These are phyloP conservation scores for Hydrozoanthus tunicans DNA, from an alignment of 64 coral and sea anemone species.

Conservation along the genomic window DNA sequence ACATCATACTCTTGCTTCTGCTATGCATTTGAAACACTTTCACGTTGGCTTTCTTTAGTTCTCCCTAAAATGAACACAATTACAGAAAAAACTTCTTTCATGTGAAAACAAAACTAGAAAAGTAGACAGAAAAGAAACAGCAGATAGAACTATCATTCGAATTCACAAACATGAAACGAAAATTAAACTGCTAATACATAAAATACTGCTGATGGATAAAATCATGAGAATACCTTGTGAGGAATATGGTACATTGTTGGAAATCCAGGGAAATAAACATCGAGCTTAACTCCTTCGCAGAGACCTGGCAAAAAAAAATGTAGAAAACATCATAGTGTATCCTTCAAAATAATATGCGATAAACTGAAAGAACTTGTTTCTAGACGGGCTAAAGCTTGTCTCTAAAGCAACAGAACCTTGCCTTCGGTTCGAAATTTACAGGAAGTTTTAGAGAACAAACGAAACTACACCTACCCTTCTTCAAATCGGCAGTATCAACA, in stretches of 20 bases:
- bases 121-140: no score
- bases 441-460: background rate
- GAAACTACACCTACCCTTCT: constrained; percentile 20
- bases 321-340: background rate
- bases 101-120: no score
- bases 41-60: constrained; percentile 85
- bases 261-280: constrained; percentile 94
- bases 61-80: constrained; percentile 54
- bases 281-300: constrained; percentile 81
- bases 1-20: constrained; percentile 78
- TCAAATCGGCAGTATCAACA: constrained; percentile 32
- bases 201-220: background rate
- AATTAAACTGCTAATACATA: no score
- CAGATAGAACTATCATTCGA: no score
- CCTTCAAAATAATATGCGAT: background rate
- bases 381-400: no score
- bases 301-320: constrained; percentile 65
- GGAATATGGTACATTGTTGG: constrained; percentile 90
- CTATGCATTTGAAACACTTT: constrained; percentile 97
- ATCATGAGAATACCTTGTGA: constrained; percentile 68
- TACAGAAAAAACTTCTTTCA: background rate
- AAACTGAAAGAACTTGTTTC: no score
- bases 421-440: no score
- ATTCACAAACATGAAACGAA: no score
- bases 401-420: no score